Conservation (phyloP, 2,888 invertebrate species). For the Coronaproctus castanopsis region DNA sequence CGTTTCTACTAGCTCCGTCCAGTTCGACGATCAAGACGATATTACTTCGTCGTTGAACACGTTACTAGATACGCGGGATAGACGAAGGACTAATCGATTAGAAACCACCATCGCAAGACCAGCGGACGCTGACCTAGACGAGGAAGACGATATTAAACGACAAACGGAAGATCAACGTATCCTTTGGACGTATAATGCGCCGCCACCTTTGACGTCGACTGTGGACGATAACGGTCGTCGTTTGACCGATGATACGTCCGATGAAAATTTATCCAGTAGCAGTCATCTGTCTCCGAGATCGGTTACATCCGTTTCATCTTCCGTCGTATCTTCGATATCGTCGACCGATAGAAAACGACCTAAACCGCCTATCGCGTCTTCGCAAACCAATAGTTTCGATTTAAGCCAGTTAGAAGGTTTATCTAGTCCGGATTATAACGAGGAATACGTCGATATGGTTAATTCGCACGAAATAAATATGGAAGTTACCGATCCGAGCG, state of each 20-base stretch:
- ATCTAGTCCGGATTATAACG: constrained; percentile 74
- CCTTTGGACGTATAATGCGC: constrained; percentile 82
- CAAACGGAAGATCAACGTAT: constrained; percentile 40
- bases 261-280: constrained; percentile 12
- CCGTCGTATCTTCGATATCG: constrained; percentile 60
- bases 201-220: constrained; percentile 24
- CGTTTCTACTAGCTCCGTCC: constrained; percentile 53
- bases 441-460: constrained; percentile 63
- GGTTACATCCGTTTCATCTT: constrained; percentile 70
- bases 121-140: constrained; percentile 62
- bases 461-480: constrained; percentile 56
- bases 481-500: constrained; percentile 73
- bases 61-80: constrained; percentile 45
- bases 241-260: constrained; percentile 11
- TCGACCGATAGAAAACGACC: constrained; percentile 24
- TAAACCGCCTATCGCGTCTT: constrained; percentile 32
- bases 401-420: constrained; percentile 68
- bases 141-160: constrained; percentile 71
- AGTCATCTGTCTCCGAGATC: constrained; percentile 40
- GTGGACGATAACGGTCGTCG: no score
- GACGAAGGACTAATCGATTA: neutral
- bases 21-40: constrained; percentile 83
- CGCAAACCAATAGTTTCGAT: constrained; percentile 32
- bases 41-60: constrained; percentile 84
- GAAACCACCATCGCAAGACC: neutral